phyloP scores from a whole-genome alignment of 2,888 invertebrate genomes.

The Volucella bombylans region DNA sequence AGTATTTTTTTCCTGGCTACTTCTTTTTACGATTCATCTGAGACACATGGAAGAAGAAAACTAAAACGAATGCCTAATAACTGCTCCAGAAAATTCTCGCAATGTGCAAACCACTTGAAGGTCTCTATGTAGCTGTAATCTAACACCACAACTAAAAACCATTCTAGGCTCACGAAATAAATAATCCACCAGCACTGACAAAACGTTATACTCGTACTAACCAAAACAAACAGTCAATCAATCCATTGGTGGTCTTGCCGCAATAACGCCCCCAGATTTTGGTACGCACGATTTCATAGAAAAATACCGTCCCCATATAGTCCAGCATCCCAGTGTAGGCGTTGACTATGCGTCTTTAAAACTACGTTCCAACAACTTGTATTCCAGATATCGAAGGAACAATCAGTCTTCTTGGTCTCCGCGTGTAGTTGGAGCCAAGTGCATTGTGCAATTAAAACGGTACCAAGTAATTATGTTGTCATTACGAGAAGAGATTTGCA shows the following conservation, averaged over 20 bases:
- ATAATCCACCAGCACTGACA: constrained; percentile 42
- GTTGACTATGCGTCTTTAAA: constrained; percentile 46
- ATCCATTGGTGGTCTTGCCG: constrained; percentile 66
- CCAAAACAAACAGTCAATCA: constrained; percentile 62
- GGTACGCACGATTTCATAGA: constrained; percentile 63
- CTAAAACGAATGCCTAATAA: too few relatives aligned
- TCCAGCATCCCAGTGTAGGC: constrained; percentile 56
- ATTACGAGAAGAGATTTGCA: constrained; percentile 73
- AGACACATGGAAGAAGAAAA: too few relatives aligned
- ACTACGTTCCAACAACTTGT: constrained; percentile 55
- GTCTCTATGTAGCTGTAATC: constrained; percentile 16
- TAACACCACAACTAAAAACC: constrained; percentile 40
- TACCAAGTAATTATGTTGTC: constrained; percentile 74
- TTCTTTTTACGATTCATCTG: too few relatives aligned
- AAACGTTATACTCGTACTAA: background rate
- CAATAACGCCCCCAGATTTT: constrained; percentile 68
- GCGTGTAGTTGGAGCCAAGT: constrained; percentile 49
- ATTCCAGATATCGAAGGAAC: constrained; percentile 46
- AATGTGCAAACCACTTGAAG: background rate
- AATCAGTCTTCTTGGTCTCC: constrained; percentile 61
- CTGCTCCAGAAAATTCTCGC: background rate
- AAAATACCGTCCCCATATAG: constrained; percentile 39
- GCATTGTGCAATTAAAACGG: constrained; percentile 74
- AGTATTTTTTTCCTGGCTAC: too few relatives aligned
- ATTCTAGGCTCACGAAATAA: constrained; percentile 47